Percentiles rank a stretch among this genome's conserved stretches.
phyloP scores from a whole-genome alignment of 2,797 vertebrate species.

The Gymnothorax javanicus region DNA sequence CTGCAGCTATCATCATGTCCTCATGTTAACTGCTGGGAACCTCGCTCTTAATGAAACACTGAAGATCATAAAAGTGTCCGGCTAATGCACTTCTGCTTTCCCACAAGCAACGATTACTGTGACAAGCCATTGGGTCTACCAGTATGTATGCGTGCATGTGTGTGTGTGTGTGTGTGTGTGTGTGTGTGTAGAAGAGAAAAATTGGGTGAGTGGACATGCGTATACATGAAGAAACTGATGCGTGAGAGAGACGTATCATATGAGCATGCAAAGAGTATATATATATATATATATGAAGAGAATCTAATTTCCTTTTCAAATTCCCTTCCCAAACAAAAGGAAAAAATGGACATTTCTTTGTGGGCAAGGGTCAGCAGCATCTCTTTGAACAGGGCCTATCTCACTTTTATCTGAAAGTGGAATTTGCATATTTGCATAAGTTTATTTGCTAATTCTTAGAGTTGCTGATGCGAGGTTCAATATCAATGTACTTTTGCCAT shows the following conservation, averaged over 20 bases:
- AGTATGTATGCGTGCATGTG: slow-evolving; percentile 5
- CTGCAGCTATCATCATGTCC: background rate
- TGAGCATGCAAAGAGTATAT: too few relatives aligned
- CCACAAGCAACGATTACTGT: background rate
- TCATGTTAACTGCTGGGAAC: background rate
- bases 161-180: background rate
- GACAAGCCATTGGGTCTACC: slow-evolving; percentile 6
- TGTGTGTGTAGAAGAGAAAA: background rate
- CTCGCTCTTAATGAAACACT: background rate
- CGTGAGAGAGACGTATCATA: background rate
- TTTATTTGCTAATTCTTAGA: too few relatives aligned
- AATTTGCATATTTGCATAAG: too few relatives aligned
- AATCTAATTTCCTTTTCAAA: too few relatives aligned
- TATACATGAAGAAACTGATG: background rate
- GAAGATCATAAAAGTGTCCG: background rate
- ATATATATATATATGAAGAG: too few relatives aligned
- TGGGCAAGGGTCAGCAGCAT: too few relatives aligned
- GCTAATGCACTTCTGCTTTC: slow-evolving; percentile 10
- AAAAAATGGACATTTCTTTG: too few relatives aligned
- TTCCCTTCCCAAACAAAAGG: too few relatives aligned
- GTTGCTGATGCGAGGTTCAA: too few relatives aligned
- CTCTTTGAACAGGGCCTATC: too few relatives aligned
- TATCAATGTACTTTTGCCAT: too few relatives aligned
- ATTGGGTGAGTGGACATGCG: background rate
- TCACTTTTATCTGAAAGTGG: too few relatives aligned